phyloP scores from a whole-genome alignment of 2,113 vertebrate species.

The Xiphophorus maculatus region DNA sequence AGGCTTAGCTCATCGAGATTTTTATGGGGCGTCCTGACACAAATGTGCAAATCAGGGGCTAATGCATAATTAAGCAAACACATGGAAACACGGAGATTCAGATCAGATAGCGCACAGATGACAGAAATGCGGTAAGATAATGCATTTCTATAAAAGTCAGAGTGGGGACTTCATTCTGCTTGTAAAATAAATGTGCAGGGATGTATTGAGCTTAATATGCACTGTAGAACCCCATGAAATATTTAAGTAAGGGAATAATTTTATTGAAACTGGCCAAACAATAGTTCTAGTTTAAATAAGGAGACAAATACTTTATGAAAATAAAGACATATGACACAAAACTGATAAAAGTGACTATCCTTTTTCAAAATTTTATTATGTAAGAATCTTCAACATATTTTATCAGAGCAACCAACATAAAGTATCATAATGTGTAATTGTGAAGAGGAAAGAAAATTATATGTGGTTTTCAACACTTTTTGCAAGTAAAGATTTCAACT shows the following conservation, averaged over 20 bases:
- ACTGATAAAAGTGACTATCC: neutral
- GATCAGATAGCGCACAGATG: slow-evolving; percentile 22
- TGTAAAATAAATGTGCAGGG: slow-evolving; percentile 15
- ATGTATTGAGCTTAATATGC: neutral
- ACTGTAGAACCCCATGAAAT: neutral
- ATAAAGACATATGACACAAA: neutral
- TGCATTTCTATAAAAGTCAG: slow-evolving; percentile 26
- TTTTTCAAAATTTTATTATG: neutral
- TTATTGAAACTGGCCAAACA: neutral
- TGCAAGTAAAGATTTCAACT: neutral
- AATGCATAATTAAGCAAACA: slow-evolving; percentile 56
- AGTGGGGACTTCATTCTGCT: slow-evolving; percentile 25
- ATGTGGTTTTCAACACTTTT: neutral
- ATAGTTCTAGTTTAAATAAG: neutral
- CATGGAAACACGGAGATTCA: slow-evolving; percentile 37
- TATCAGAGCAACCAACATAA: neutral
- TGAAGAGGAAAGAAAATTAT: neutral
- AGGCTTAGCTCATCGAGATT: slow-evolving; percentile 72
- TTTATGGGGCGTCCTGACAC: slow-evolving; percentile 46
- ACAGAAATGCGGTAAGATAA: slow-evolving; percentile 5
- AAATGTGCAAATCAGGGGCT: slow-evolving; percentile 60
- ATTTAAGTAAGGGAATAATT: neutral
- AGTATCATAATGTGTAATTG: neutral
- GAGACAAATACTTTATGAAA: neutral
- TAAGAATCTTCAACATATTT: neutral